Conservation (phyloP, 2,113 vertebrate genomes). For the Ivindomyrus marchei region DNA sequence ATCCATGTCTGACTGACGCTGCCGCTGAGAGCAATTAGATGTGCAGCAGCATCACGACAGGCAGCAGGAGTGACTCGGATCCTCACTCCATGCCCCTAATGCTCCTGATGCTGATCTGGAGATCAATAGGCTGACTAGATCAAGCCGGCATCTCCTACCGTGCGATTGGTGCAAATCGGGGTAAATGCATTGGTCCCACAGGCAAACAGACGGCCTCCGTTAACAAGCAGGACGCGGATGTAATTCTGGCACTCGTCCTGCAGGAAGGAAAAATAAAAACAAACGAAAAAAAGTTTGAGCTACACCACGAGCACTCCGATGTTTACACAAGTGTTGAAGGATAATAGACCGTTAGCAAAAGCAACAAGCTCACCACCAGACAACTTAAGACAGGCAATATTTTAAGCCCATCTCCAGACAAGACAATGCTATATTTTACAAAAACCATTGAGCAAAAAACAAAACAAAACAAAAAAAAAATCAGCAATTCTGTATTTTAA, state of each 20-base stretch:
- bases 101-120: not conserved
- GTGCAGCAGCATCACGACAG: not conserved
- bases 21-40: not conserved
- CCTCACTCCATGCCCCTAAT: not conserved
- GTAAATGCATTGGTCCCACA: constrained; percentile 96
- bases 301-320: not conserved
- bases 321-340: not conserved
- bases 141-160: constrained; percentile 55
- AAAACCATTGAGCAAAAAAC: not conserved
- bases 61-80: not conserved
- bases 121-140: not conserved
- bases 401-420: not conserved
- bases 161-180: constrained; percentile 91
- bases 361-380: constrained; percentile 10
- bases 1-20: not conserved
- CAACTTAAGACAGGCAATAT: not conserved
- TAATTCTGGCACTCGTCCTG: constrained; percentile 99
- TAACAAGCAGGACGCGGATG: constrained; percentile 88
- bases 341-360: not conserved
- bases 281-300: not conserved
- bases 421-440: not conserved
- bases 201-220: constrained; percentile 82
- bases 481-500: not conserved
- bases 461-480: not conserved
- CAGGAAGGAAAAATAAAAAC: constrained; percentile 28